Base-by-base conservation (phyloP, 1,140 invertebrate species). In the Dendroctonus ponderosae region DNA sequence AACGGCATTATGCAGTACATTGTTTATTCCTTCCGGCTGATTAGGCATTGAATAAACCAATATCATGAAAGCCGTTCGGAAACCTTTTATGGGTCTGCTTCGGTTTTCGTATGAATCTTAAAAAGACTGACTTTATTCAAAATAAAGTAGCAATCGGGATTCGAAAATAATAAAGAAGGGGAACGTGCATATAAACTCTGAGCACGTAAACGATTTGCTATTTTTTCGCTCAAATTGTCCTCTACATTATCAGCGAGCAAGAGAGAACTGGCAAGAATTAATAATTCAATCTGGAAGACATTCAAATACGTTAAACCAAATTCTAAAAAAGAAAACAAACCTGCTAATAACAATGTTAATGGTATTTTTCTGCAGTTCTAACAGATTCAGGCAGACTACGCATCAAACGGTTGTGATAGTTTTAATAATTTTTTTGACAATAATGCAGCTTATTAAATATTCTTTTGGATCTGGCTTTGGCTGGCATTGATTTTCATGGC, bases 21-120 rank as follows among this genome's bases (percentile, higher is more conserved):
- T 59, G 57, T 59, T 59, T 59, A 59, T 59, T 59, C 44, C 44
- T 59, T 59, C 57, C 57, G 48, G 44, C 44, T 59, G 57, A 59
- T 59, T 59, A 59, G n/a, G 57, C 43, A 59, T 59, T 59, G 44
- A 59, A 15, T 59, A 48, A 59, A 59, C 44, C 57, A 59, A 59
- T 59, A 59, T 48, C 42, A 48, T 37, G 42, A 59, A 59, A 46
- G 44, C 42, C 57, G n/a, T 46, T 41, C 54, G n/a, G 52, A 57
- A 57, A 57, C 43, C 54, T 42, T 57, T 57, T 57, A 57, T 57
- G n/a, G 54, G n/a, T 57, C 38, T 38, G 9, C 40, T 48, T 26
- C 41, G 57, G 44, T 48, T 37, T 48, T 11, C 42, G 44, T 37
- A 59, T 59, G 57, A 59, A 59, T 59, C 15, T 37, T 59, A 48